These are phyloP conservation scores for Volucella zonaria DNA, from an alignment of 2,888 invertebrate genomes.

Conservation along the genomic window DNA sequence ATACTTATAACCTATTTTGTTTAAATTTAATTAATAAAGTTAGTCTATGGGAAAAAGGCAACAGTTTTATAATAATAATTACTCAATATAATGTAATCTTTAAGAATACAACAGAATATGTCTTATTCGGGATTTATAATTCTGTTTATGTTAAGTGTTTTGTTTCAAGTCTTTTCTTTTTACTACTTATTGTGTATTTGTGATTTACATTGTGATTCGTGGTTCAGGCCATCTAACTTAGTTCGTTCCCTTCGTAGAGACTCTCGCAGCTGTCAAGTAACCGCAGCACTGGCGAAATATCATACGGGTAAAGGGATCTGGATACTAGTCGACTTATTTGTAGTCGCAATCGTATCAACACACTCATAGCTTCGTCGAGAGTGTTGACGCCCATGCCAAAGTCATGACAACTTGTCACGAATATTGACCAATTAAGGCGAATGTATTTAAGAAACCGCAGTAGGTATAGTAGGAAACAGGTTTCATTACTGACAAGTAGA, in stretches of 20 bases:
- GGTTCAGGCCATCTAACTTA: constrained; percentile 84
- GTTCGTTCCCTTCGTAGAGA: constrained; percentile 92
- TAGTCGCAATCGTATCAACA: constrained; percentile 89
- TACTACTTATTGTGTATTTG: constrained; percentile 63
- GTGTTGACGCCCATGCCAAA: constrained; percentile 84
- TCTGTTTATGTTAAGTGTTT: constrained; percentile 1
- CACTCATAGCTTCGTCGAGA: constrained; percentile 92
- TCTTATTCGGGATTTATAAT: constrained; percentile 21
- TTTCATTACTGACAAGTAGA: constrained; percentile 94
- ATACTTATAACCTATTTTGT: constrained; percentile 32
- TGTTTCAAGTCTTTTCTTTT: constrained; percentile 52
- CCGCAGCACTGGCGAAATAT: constrained; percentile 93
- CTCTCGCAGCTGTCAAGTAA: constrained; percentile 92
- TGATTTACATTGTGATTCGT: constrained; percentile 64
- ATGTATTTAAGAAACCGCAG: constrained; percentile 93
- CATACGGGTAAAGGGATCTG: constrained; percentile 93
- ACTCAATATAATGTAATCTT: constrained; percentile 26
- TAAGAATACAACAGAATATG: constrained; percentile 28
- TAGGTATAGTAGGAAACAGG: constrained; percentile 93
- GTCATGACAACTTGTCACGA: constrained; percentile 89
- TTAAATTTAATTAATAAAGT: constrained; percentile 52
- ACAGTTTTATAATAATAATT: constrained; percentile 13
- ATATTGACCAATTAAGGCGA: constrained; percentile 91
- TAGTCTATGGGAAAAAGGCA: constrained; percentile 56
- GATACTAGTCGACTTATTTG: constrained; percentile 92